Conservation (phyloP, 2,888 invertebrate genomes). For the Spisula subtruncata region DNA sequence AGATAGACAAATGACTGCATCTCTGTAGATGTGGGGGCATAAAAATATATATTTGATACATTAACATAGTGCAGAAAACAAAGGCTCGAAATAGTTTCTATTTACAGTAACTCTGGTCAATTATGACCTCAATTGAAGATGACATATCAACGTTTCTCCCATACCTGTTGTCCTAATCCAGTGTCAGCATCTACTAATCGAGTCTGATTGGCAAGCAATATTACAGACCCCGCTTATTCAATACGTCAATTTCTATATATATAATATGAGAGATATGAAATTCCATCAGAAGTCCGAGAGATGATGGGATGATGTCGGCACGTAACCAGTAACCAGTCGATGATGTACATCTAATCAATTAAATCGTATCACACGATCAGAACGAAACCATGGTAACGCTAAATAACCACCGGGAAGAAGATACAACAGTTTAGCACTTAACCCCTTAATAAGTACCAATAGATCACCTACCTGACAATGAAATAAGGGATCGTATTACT, state of each 20-base stretch:
- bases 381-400: too few species aligned
- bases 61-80: not conserved
- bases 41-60: too few species aligned
- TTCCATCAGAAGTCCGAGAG: not conserved
- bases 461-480: not conserved
- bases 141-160: not conserved
- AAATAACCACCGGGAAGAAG: too few species aligned
- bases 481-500: not conserved
- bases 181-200: not conserved
- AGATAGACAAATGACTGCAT: too few species aligned
- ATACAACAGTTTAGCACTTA: too few species aligned
- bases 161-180: not conserved
- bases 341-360: conserved; percentile 24
- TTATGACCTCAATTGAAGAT: not conserved
- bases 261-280: not conserved
- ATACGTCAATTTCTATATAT: conserved; percentile 1
- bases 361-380: not conserved
- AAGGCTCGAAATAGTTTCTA: not conserved
- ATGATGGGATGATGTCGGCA: not conserved
- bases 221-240: not conserved
- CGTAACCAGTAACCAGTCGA: not conserved
- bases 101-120: not conserved
- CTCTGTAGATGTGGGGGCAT: too few species aligned
- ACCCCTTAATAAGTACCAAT: not conserved
- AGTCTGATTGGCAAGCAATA: not conserved